phyloP scores from a whole-genome alignment of 2,888 invertebrate species.

The Pardosa pseudoannulata region DNA sequence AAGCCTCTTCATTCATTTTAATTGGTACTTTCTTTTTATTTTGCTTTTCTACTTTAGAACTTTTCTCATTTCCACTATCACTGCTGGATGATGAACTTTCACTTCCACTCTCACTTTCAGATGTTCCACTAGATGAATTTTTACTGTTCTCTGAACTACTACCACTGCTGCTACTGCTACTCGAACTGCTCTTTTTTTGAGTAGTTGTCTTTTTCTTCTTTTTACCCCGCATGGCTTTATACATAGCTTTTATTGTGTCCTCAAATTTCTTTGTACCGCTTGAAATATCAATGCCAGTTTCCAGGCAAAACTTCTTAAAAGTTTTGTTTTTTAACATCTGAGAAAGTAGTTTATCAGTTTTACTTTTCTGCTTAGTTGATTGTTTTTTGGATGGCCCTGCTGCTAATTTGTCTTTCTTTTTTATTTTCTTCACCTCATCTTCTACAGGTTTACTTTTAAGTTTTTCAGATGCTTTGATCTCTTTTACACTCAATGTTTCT shows the following conservation, averaged over 20 bases:
- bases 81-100: constrained; percentile 23
- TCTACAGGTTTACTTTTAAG: not conserved
- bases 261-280: constrained; percentile 35
- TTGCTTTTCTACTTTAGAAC: constrained; percentile 1
- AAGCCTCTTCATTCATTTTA: not conserved
- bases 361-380: not conserved
- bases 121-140: constrained; percentile 16
- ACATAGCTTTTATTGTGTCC: constrained; percentile 45
- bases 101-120: constrained; percentile 16
- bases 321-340: constrained; percentile 49
- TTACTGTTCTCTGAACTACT: constrained; percentile 29
- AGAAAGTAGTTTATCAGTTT: constrained; percentile 35
- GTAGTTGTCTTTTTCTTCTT: constrained; percentile 25
- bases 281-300: constrained; percentile 24
- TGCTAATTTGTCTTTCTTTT: not conserved
- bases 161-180: constrained; percentile 29
- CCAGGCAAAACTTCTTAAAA: constrained; percentile 32
- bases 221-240: constrained; percentile 41
- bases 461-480: not conserved
- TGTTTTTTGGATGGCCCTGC: not conserved
- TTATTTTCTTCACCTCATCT: not conserved
- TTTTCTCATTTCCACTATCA: constrained; percentile 14
- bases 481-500: not conserved
- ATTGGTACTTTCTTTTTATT: not conserved
- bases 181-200: constrained; percentile 12